phyloP scores from a whole-genome alignment of 2,797 vertebrate genomes.

The Phrynocephalus vlangalii region DNA sequence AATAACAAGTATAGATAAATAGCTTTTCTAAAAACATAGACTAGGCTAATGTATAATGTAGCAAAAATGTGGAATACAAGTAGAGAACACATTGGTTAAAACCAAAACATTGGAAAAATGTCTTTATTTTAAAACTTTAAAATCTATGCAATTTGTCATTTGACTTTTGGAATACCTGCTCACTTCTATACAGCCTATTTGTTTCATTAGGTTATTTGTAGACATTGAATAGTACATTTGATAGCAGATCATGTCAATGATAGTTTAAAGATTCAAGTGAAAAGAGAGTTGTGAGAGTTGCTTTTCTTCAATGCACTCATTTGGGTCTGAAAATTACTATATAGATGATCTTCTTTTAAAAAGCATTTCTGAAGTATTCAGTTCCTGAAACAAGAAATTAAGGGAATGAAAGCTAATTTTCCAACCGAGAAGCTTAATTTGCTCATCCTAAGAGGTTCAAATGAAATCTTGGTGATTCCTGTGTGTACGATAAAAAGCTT shows the following conservation, averaged over 20 bases:
- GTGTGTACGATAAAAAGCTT: constrained; percentile 1
- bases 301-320: neutral
- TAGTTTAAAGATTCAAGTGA: neutral
- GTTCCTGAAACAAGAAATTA: neutral
- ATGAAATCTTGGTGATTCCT: neutral
- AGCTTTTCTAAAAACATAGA: too few relatives aligned
- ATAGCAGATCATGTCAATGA: neutral
- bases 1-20: neutral
- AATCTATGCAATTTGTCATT: neutral
- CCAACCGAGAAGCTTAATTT: constrained; percentile 18
- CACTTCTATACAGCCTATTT: neutral
- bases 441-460: neutral
- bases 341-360: neutral
- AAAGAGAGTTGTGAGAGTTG: neutral
- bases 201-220: neutral
- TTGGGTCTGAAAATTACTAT: neutral
- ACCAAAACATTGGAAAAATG: neutral
- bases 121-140: neutral
- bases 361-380: neutral
- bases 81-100: neutral
- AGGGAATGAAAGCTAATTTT: neutral
- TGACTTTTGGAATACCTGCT: constrained; percentile 1
- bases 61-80: too few relatives aligned
- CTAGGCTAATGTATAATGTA: too few relatives aligned
- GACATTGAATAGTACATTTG: neutral